These are phyloP conservation scores for Cephalopholis sonnerati DNA, from an alignment of 2,113 vertebrate genomes.

Conservation along the genomic window DNA sequence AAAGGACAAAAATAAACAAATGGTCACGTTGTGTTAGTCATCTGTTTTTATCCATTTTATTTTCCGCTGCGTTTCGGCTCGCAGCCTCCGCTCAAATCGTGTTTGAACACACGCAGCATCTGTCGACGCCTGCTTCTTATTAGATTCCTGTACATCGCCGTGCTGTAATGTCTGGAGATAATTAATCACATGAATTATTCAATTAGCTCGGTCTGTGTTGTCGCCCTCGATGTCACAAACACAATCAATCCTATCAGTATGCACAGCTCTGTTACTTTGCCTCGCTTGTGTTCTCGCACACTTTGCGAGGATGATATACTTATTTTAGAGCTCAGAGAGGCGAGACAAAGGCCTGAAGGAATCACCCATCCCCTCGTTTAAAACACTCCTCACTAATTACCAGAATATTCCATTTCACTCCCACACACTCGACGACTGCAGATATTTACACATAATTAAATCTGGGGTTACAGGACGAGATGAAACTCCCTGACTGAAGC, in stretches of 20 bases:
- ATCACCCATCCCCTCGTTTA: neutral
- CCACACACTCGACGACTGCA: constrained; percentile 7
- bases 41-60: neutral
- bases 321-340: neutral
- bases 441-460: constrained; percentile 31
- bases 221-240: constrained; percentile 33
- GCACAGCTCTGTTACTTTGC: constrained; percentile 27
- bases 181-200: constrained; percentile 58
- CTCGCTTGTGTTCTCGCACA: neutral
- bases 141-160: constrained; percentile 11
- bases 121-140: constrained; percentile 31
- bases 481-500: constrained; percentile 8
- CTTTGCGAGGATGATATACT: neutral
- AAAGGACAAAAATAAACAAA: constrained; percentile 38
- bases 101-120: constrained; percentile 39
- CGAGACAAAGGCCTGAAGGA: neutral
- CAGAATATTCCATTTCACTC: constrained; percentile 35
- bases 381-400: constrained; percentile 12
- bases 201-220: constrained; percentile 28
- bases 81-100: constrained; percentile 13
- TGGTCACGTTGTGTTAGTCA: neutral
- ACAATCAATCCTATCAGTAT: constrained; percentile 32
- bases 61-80: neutral
- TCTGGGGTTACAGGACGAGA: neutral
- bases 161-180: constrained; percentile 38